Percentiles rank a stretch among this genome's conserved stretches.
phyloP scores from a whole-genome alignment of 2,888 invertebrate genomes.

The Geotrupes spiniger region DNA sequence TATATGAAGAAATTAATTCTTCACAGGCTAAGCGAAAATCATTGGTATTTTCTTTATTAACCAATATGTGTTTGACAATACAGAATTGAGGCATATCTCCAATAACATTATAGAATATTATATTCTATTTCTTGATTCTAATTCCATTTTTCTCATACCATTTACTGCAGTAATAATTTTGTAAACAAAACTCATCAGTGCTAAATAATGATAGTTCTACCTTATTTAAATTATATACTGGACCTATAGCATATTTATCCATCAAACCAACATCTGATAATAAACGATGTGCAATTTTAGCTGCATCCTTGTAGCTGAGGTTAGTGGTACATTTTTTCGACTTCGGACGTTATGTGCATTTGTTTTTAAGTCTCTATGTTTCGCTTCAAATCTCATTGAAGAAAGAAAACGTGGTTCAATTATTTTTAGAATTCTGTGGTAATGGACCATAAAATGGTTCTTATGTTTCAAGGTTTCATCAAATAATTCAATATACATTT shows the following conservation, averaged over 20 bases:
- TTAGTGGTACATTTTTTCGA: conserved; percentile 21
- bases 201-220: not conserved
- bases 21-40: not conserved
- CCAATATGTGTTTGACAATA: not conserved
- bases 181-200: not conserved
- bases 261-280: conserved; percentile 13
- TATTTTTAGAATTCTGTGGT: conserved; percentile 12
- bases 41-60: not conserved
- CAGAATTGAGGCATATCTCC: not conserved
- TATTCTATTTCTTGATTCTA: not conserved
- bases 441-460: conserved; percentile 17
- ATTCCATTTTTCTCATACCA: conserved; percentile 4
- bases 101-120: not conserved
- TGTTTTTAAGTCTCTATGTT: conserved; percentile 22
- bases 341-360: conserved; percentile 10
- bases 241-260: conserved; percentile 10
- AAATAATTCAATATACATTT: conserved; percentile 18
- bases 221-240: conserved; percentile 1
- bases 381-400: conserved; percentile 23
- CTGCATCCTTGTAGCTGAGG: conserved; percentile 18
- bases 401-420: conserved; percentile 18
- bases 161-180: not conserved
- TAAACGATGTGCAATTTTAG: conserved; percentile 18
- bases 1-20: no score
- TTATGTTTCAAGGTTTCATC: conserved; percentile 17